Evolutionary conservation across 2,797 vertebrate species (phyloP).

Genomic region (Sebastes steindachneri): DNA sequence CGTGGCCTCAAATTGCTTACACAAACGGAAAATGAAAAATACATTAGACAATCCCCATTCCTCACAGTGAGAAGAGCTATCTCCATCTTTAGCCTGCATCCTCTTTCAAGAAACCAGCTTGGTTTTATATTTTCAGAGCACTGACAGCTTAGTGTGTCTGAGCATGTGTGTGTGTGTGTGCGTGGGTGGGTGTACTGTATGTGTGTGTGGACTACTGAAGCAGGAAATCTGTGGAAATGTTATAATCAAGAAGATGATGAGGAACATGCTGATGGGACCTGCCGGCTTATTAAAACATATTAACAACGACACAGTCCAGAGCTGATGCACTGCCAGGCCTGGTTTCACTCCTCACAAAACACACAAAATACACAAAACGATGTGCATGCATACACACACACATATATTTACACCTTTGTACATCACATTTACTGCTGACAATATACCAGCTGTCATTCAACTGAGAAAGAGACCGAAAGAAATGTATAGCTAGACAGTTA

Average conservation of each 20-base stretch:
- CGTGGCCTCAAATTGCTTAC: slow-evolving; percentile 13
- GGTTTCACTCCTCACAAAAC: background rate
- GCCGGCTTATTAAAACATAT: slow-evolving; percentile 71
- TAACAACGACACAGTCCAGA: slow-evolving; percentile 57
- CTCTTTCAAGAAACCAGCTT: slow-evolving; percentile 4
- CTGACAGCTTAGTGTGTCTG: slow-evolving; percentile 37
- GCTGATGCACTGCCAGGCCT: slow-evolving; percentile 31
- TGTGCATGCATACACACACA: background rate
- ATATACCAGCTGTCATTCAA: slow-evolving; percentile 15
- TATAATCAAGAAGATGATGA: slow-evolving; percentile 75
- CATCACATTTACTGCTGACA: slow-evolving; percentile 14
- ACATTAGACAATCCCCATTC: slow-evolving; percentile 17
- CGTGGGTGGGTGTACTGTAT: background rate
- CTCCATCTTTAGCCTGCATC: slow-evolving; percentile 31
- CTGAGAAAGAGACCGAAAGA: background rate
- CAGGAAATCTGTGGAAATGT: slow-evolving; percentile 66
- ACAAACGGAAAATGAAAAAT: slow-evolving; percentile 23
- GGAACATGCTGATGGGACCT: slow-evolving; percentile 74
- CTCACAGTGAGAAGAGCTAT: background rate
- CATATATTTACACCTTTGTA: background rate
- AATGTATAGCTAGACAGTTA: background rate
- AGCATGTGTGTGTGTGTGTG: background rate
- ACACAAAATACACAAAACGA: background rate
- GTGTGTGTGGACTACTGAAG: slow-evolving; percentile 38
- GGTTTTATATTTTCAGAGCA: slow-evolving; percentile 32